Conservation (phyloP, 2,797 vertebrate species). For the Gymnoscopelus microlampas region DNA sequence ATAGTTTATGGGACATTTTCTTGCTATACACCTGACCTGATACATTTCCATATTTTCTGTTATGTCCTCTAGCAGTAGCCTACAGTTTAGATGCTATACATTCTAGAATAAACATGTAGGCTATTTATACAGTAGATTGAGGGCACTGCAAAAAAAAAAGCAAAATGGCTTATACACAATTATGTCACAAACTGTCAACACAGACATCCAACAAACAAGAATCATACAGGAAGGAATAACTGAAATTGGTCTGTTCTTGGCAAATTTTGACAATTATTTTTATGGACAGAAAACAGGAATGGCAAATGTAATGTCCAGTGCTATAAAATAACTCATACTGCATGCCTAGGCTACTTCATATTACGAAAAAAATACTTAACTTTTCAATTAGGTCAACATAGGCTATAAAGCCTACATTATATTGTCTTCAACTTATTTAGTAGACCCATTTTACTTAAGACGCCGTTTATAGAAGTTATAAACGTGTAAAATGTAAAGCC, state of each 20-base stretch:
- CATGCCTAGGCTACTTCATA: slow-evolving; percentile 52
- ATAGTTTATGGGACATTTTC: neutral
- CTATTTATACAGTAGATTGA: neutral
- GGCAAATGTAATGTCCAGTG: neutral
- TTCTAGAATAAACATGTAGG: neutral
- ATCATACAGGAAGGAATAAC: too few species aligned
- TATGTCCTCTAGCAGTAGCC: neutral
- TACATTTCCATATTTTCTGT: neutral
- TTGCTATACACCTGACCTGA: slow-evolving; percentile 10
- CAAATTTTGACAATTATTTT: neutral
- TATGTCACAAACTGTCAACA: slow-evolving; percentile 53
- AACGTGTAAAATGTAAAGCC: too few species aligned
- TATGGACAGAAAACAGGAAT: slow-evolving; percentile 1
- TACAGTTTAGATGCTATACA: neutral
- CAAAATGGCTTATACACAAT: neutral
- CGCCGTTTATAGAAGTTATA: too few species aligned
- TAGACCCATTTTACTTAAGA: too few species aligned
- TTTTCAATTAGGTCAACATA: neutral
- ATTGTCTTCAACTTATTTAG: neutral
- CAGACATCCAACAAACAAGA: neutral
- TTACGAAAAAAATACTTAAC: slow-evolving; percentile 55
- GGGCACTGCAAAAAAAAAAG: neutral
- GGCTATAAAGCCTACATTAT: neutral
- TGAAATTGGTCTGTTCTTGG: neutral
- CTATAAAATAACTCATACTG: slow-evolving; percentile 42